Conservation (phyloP, 2,888 invertebrate species). For the Leistus spinibarbis region DNA sequence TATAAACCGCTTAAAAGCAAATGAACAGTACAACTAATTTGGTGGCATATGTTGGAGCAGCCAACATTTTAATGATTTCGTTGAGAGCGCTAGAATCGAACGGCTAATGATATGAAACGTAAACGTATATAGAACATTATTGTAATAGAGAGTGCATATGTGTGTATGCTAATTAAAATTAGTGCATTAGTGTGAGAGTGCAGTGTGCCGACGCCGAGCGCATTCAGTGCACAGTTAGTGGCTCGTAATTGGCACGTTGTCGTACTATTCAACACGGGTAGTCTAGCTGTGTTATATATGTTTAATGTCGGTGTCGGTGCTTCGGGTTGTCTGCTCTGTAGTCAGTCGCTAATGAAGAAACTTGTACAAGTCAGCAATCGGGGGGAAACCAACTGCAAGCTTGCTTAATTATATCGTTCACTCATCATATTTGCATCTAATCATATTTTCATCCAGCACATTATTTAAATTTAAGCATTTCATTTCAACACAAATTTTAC, state of each 20-base stretch:
- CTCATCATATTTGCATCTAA: constrained; percentile 18
- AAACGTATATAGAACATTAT: too few species aligned
- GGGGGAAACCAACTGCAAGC: background rate
- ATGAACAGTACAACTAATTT: too few species aligned
- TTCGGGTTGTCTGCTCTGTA: background rate
- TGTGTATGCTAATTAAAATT: background rate
- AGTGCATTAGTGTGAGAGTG: background rate
- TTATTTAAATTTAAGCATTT: background rate
- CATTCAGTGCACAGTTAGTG: background rate
- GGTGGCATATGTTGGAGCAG: too few species aligned
- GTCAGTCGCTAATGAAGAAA: constrained; percentile 20
- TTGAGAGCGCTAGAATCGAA: too few species aligned
- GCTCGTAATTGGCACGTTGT: constrained; percentile 22
- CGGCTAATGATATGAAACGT: too few species aligned
- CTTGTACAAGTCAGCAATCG: constrained; percentile 12
- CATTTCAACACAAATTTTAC: background rate
- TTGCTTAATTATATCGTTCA: constrained; percentile 19
- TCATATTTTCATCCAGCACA: background rate
- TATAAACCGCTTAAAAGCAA: too few species aligned
- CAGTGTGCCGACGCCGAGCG: background rate
- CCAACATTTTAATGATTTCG: too few species aligned
- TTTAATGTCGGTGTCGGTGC: constrained; percentile 5
- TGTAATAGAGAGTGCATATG: background rate
- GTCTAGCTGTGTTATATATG: background rate
- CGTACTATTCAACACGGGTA: background rate